phyloP scores from a whole-genome alignment of 2,797 vertebrate species.

The Thaleichthys pacificus region DNA sequence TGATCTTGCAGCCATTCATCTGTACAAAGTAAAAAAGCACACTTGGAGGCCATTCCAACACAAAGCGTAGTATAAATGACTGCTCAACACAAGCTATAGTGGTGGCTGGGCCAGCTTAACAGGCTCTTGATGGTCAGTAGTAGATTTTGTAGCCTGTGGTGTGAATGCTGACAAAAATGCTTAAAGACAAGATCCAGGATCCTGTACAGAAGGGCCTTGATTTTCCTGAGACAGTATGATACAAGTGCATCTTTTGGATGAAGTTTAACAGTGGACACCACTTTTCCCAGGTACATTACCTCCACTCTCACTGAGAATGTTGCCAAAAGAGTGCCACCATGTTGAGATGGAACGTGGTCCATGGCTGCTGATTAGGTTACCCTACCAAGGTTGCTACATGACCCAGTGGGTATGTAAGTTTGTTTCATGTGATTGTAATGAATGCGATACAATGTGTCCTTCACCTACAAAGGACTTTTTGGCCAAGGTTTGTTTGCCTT shows the following conservation, averaged over 20 bases:
- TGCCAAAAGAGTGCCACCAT: conserved; percentile 2
- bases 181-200: no score
- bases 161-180: no score
- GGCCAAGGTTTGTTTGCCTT: neutral
- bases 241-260: no score
- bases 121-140: no score
- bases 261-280: neutral
- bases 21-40: no score
- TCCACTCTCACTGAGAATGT: neutral
- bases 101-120: no score
- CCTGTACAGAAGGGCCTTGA: no score
- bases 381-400: conserved; percentile 7
- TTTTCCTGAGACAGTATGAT: neutral
- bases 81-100: no score
- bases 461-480: neutral
- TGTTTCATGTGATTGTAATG: no score
- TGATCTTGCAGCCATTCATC: no score
- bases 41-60: no score
- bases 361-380: neutral
- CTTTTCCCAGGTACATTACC: conserved; percentile 1
- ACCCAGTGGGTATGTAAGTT: conserved; percentile 5
- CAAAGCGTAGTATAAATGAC: no score
- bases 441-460: neutral
- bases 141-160: neutral
- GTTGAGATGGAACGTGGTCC: neutral